Evolutionary conservation across 2,888 invertebrate genomes (phyloP).

Genomic region (Dolomedes plantarius): DNA sequence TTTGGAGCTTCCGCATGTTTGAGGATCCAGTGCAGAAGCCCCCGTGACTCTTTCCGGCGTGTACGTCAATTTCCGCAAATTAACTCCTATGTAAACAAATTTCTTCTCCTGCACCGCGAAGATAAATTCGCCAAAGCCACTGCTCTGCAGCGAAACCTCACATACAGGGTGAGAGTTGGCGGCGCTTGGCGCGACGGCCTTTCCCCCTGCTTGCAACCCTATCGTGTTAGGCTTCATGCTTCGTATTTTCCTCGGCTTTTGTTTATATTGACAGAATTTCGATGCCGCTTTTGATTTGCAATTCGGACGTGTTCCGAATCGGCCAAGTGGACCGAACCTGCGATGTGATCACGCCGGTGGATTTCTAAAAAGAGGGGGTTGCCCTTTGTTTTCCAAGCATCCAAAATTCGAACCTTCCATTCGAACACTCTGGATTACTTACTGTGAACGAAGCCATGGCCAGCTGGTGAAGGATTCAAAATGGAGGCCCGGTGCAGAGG

Average conservation of each 20-base stretch:
- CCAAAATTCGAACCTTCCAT: conserved; percentile 11
- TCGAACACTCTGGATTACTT: conserved; percentile 29
- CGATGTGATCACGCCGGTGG: conserved; percentile 33
- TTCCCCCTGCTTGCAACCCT: conserved; percentile 53
- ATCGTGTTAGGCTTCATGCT: conserved; percentile 39
- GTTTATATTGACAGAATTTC: conserved; percentile 53
- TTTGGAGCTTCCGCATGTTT: too few species aligned
- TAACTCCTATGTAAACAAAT: too few species aligned
- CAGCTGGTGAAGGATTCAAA: conserved; percentile 67
- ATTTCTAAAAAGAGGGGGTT: not conserved
- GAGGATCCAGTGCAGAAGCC: too few species aligned
- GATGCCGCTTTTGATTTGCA: conserved; percentile 17
- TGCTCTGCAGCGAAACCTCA: not conserved
- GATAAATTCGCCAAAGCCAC: not conserved
- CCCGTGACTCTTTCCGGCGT: too few species aligned
- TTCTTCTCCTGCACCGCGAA: too few species aligned
- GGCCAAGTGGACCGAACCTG: not conserved
- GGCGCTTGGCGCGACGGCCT: conserved; percentile 26
- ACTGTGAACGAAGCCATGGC: conserved; percentile 36
- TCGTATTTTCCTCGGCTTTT: conserved; percentile 59
- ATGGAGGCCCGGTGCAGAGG: conserved; percentile 54
- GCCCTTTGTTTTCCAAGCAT: too few species aligned
- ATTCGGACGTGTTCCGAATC: not conserved
- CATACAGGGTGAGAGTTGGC: conserved; percentile 25
- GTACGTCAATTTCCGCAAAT: too few species aligned